Evolutionary conservation across 2,113 vertebrate species (phyloP).

Genomic region (Amia ocellicauda): DNA sequence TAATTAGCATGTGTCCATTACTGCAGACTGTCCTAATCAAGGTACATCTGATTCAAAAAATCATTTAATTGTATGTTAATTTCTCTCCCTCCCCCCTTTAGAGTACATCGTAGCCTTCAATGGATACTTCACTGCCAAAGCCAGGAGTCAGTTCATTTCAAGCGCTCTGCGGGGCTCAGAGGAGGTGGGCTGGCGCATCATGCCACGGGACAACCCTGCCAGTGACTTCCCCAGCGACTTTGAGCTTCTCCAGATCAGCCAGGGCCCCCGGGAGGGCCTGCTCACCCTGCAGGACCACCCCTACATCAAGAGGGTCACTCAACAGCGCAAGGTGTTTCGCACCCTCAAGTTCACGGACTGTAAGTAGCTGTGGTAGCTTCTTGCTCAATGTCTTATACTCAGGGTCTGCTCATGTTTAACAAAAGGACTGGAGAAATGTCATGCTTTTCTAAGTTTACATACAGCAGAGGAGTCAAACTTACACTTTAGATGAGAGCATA

Average conservation of each 20-base stretch:
- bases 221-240: constrained; percentile 97
- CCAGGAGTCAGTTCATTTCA: constrained; percentile 89
- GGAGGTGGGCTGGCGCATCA: constrained; percentile 84
- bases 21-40: too few species aligned
- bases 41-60: too few species aligned
- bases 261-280: constrained; percentile 74
- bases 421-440: too few species aligned
- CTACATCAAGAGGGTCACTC: constrained; percentile 93
- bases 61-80: too few species aligned
- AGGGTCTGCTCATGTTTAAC: too few species aligned
- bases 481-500: too few species aligned
- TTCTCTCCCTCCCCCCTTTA: constrained; percentile 51
- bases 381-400: too few species aligned
- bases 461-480: too few species aligned
- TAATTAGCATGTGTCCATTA: too few species aligned
- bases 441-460: too few species aligned
- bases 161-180: constrained; percentile 78
- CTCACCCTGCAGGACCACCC: constrained; percentile 87
- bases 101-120: constrained; percentile 95
- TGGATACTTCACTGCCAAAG: constrained; percentile 89
- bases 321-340: constrained; percentile 90
- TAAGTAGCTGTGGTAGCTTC: constrained; percentile 62
- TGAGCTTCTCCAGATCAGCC: constrained; percentile 89
- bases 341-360: constrained; percentile 80
- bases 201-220: constrained; percentile 91